Percentiles rank a stretch among this genome's conserved stretches.
Conservation (phyloP, 2,113 vertebrate species). For the Centropristis striata region DNA sequence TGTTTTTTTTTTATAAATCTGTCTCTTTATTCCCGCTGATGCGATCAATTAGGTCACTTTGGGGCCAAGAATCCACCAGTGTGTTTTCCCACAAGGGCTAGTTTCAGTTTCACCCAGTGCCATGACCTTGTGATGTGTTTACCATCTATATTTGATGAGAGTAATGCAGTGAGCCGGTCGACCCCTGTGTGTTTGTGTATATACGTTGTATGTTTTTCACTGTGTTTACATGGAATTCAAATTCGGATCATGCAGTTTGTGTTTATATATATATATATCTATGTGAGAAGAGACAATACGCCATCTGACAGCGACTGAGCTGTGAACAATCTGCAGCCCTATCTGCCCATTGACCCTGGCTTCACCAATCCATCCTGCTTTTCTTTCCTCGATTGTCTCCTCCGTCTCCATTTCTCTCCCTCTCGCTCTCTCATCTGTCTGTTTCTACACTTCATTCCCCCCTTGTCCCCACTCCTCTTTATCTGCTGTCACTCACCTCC, state of each 20-base stretch:
- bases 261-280: constrained; percentile 17
- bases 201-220: constrained; percentile 2
- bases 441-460: constrained; percentile 57
- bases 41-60: constrained; percentile 47
- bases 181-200: not conserved
- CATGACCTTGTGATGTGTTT: constrained; percentile 66
- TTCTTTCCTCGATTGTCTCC: constrained; percentile 62
- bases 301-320: constrained; percentile 34
- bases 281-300: constrained; percentile 38
- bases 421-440: constrained; percentile 58
- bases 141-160: constrained; percentile 71
- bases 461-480: constrained; percentile 62
- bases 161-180: constrained; percentile 15
- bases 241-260: not conserved
- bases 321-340: constrained; percentile 65
- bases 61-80: constrained; percentile 7
- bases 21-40: constrained; percentile 1
- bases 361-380: constrained; percentile 70
- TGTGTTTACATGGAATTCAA: constrained; percentile 3
- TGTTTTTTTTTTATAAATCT: not conserved
- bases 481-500: constrained; percentile 76
- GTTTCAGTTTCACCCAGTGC: constrained; percentile 58
- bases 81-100: constrained; percentile 36
- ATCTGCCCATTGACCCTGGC: constrained; percentile 65
- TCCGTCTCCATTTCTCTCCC: constrained; percentile 69